phyloP scores from a whole-genome alignment of 2,113 vertebrate species.

The Rattus norvegicus region DNA sequence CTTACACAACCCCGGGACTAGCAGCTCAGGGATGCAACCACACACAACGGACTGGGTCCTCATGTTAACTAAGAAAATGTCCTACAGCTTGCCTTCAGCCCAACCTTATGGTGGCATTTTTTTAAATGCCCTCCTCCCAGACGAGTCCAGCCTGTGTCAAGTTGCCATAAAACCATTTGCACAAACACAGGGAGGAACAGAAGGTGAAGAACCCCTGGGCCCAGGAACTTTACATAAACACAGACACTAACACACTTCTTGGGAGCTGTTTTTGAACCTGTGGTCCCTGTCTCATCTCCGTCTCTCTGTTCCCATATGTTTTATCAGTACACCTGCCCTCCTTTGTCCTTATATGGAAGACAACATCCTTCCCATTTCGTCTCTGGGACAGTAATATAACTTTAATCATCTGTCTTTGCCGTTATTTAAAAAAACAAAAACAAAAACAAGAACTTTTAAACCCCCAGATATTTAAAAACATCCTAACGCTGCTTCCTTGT shows the following conservation, averaged over 20 bases:
- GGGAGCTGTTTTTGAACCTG: not conserved
- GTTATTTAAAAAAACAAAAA: not conserved
- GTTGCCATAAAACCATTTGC: not conserved
- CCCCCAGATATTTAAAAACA: not conserved
- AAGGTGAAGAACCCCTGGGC: not conserved
- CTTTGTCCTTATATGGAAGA: not conserved
- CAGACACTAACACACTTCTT: not conserved
- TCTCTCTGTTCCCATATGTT: not conserved
- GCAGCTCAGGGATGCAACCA: not conserved
- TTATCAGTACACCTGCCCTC: not conserved
- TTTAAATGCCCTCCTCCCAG: not conserved
- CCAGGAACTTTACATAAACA: not conserved
- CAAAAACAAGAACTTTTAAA: not conserved
- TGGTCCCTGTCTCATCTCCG: not conserved
- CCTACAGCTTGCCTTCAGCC: not conserved
- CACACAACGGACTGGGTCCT: no score
- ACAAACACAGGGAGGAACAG: not conserved
- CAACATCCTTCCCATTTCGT: not conserved
- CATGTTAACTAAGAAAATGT: not conserved
- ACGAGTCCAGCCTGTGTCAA: not conserved
- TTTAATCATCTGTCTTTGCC: not conserved
- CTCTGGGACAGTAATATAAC: not conserved
- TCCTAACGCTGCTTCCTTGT: not conserved
- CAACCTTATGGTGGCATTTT: not conserved
- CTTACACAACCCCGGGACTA: not conserved